Evolutionary conservation across 2,888 invertebrate genomes (phyloP), one percentile per base, ranked within the genome.

Genomic region (Dicranocentrus wangi): DNA sequence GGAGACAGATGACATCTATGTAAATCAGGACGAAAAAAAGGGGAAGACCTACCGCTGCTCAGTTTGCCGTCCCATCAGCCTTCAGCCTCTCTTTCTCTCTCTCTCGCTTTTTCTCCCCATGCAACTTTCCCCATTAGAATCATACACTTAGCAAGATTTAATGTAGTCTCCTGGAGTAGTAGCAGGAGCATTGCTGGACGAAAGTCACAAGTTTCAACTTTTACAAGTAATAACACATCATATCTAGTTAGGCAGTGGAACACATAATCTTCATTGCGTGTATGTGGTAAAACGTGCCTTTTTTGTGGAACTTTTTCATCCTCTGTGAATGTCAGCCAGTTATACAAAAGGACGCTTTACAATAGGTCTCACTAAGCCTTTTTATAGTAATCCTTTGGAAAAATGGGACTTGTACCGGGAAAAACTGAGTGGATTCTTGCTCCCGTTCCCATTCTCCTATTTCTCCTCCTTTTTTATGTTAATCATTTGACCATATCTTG

Each of bases 11-110:
- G 43, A 55, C 69, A 32, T 58, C 39, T 63, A 71, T 60, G 71
- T 60, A 73, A 73, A 73, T 73, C 61, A 73, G 8, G 10, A 53
- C 32, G 28, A 63, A 68, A 68, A 28, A 28, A 63, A 19, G 28
- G 21, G 39, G 39, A 68, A 63, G 72, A 73, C 63, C 72, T 17
- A 73, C 72, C 28, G 63, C 72, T 63, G 72, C 42, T 61, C 21
- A 27, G 25, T n/a, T 63, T 28, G 23, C 69, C 53, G 17, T 68
- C 53, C 51, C 47, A 51, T 51, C 13, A 17, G n/a, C 51, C n/a
- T n/a, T 51, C 51, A 13, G 10, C n/a, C 51, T 51, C 51, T 5
- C 51, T 51, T n/a, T 51, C n/a, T 51, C n/a, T 51, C n/a, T 51
- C n/a, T n/a, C 3, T 51, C 51, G 10, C n/a, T 51, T 10, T 51